phyloP scores from a whole-genome alignment of 1,140 invertebrate genomes.

The Euura saliciscinereae region DNA sequence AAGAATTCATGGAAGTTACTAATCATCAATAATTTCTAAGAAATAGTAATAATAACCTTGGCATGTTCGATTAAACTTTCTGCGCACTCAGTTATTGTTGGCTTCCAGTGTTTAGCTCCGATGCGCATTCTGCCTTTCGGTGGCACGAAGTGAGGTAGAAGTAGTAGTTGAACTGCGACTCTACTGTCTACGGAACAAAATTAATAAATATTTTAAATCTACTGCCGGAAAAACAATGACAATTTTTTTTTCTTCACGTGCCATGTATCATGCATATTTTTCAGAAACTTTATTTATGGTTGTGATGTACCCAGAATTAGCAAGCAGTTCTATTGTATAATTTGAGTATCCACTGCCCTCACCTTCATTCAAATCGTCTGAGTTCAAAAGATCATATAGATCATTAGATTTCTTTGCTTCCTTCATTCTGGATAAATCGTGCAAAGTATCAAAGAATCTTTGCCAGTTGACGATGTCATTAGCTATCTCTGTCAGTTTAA shows the following conservation, averaged over 20 bases:
- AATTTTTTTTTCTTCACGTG: background rate
- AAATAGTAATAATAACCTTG: slow-evolving; percentile 6
- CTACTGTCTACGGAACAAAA: background rate
- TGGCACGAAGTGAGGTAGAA: slow-evolving; percentile 10
- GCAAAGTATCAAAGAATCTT: background rate
- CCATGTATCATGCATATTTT: background rate
- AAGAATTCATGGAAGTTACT: too few species aligned
- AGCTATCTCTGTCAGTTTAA: background rate
- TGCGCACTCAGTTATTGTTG: slow-evolving; percentile 15
- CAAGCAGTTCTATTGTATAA: background rate
- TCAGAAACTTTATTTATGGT: background rate
- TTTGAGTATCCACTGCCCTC: background rate
- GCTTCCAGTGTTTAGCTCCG: slow-evolving; percentile 11
- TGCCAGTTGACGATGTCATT: background rate
- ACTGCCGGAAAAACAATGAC: background rate
- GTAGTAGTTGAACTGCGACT: background rate
- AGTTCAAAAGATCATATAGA: too few species aligned
- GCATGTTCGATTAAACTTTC: slow-evolving; percentile 13
- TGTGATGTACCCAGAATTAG: background rate
- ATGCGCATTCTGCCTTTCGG: background rate
- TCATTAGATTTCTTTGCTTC: background rate
- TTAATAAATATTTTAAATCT: background rate
- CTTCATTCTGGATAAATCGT: background rate
- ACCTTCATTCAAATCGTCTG: background rate
- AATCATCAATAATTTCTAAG: background rate